Conservation (phyloP, 2,113 vertebrate species). For the Laterallus jamaicensis region DNA sequence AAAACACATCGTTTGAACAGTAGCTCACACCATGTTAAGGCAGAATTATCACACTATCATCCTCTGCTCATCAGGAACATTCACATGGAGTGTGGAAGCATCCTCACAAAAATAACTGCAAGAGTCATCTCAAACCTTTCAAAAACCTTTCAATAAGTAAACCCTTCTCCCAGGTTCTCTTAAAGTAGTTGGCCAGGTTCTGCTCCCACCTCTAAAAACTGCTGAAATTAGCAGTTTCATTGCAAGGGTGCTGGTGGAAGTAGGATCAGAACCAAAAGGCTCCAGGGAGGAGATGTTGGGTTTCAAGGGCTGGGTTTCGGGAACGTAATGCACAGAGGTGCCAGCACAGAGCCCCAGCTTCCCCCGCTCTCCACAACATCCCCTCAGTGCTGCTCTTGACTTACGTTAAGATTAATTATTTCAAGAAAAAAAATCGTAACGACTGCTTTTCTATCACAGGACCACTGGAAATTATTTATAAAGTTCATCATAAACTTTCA, state of each 20-base stretch:
- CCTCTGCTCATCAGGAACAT: background rate
- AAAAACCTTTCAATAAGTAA: background rate
- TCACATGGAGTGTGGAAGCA: background rate
- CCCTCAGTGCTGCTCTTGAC: background rate
- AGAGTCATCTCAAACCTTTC: background rate
- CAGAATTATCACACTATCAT: background rate
- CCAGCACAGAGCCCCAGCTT: background rate
- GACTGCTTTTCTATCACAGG: background rate
- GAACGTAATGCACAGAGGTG: accelerated
- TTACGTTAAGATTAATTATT: background rate
- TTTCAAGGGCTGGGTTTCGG: background rate
- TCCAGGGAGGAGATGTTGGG: too few relatives aligned
- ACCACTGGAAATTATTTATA: background rate
- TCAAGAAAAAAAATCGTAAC: background rate
- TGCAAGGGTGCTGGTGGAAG: background rate
- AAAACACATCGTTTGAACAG: background rate
- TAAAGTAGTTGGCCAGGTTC: background rate
- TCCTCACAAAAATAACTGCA: background rate
- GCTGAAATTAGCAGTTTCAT: accelerated
- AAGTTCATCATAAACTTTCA: background rate
- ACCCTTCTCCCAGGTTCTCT: background rate
- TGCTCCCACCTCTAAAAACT: background rate
- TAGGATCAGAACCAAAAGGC: accelerated
- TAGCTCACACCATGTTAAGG: background rate
- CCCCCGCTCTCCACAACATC: background rate